Percentiles rank a stretch among this genome's conserved stretches.
These are phyloP conservation scores for Sturmia bella DNA, from an alignment of 2,888 invertebrate genomes.

Conservation along the genomic window DNA sequence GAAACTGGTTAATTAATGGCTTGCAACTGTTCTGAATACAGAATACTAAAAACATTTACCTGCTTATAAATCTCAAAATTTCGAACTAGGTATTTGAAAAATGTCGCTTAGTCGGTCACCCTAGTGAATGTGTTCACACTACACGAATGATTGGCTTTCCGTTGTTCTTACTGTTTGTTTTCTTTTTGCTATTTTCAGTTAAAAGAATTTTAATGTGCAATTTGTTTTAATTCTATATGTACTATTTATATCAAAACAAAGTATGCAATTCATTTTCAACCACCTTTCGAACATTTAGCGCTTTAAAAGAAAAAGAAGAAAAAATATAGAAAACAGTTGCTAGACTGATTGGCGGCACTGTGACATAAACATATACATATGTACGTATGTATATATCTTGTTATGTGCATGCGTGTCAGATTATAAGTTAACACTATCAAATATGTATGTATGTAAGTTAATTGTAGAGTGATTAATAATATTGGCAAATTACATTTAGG, in stretches of 20 bases:
- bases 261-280: conserved; percentile 45
- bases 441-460: neutral
- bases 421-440: conserved; percentile 43
- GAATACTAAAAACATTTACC: too few species aligned
- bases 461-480: neutral
- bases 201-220: too few species aligned
- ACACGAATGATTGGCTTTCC: too few species aligned
- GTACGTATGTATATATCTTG: too few species aligned
- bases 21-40: too few species aligned
- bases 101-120: too few species aligned
- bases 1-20: too few species aligned
- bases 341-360: conserved; percentile 58
- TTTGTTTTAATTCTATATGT: neutral
- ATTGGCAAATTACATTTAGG: neutral
- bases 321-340: conserved; percentile 54
- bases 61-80: too few species aligned
- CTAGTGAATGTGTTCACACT: too few species aligned
- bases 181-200: neutral
- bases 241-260: conserved; percentile 51
- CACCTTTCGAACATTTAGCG: conserved; percentile 43
- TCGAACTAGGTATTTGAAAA: too few species aligned
- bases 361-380: too few species aligned
- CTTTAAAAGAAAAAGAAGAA: conserved; percentile 27
- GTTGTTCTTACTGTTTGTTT: too few species aligned
- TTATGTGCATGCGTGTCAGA: conserved; percentile 33